Conservation (phyloP, 2,888 invertebrate species). For the Eustalomyia histrio region DNA sequence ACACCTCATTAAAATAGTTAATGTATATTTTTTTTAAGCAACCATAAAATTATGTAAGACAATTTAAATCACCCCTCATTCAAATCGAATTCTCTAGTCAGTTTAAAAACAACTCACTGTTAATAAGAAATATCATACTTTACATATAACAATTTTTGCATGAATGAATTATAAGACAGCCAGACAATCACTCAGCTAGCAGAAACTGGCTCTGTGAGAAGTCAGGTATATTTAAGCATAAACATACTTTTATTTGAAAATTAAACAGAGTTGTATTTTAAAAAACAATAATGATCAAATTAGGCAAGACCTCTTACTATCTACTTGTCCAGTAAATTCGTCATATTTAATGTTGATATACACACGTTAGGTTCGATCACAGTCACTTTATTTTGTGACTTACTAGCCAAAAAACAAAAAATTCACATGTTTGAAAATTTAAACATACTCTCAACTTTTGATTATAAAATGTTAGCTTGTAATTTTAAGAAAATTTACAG, state of each 20-base stretch:
- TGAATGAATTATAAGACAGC: constrained; percentile 24
- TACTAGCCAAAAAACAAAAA: background rate
- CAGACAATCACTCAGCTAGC: constrained; percentile 5
- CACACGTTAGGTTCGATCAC: constrained; percentile 4
- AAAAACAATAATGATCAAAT: constrained; percentile 55
- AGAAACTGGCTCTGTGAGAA: constrained; percentile 20
- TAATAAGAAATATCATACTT: constrained; percentile 1
- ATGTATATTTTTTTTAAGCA: too few relatives aligned
- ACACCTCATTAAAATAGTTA: too few relatives aligned
- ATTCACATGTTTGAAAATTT: background rate
- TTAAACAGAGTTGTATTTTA: background rate
- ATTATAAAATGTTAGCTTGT: background rate
- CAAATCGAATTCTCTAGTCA: background rate
- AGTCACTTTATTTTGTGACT: background rate
- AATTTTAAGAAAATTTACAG: constrained; percentile 32
- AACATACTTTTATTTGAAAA: background rate
- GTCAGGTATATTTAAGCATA: constrained; percentile 21
- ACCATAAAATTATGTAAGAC: too few relatives aligned
- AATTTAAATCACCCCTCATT: too few relatives aligned
- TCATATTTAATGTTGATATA: constrained; percentile 55
- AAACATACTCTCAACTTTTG: background rate
- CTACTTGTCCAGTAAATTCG: constrained; percentile 66
- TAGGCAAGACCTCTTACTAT: constrained; percentile 61
- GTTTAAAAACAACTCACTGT: background rate
- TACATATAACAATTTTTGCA: constrained; percentile 5